phyloP scores from a whole-genome alignment of 2,113 vertebrate species.

The Dicentrarchus labrax region DNA sequence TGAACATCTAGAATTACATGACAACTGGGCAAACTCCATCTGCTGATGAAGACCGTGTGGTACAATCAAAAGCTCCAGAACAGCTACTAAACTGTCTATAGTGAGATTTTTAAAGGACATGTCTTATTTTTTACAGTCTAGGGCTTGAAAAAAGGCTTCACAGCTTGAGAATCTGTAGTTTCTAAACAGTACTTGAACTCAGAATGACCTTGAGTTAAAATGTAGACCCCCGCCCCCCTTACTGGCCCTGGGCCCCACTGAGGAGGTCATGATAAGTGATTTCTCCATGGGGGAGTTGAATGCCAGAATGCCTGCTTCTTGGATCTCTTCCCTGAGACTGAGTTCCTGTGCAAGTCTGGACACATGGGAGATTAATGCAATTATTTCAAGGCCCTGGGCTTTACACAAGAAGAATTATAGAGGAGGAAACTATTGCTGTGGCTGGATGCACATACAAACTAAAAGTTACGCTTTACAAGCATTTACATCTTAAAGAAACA shows the following conservation, averaged over 20 bases:
- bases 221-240: neutral
- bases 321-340: conserved; percentile 26
- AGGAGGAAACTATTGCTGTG: no score
- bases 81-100: neutral
- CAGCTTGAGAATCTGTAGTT: conserved; percentile 1
- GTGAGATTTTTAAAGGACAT: neutral
- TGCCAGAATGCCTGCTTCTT: conserved; percentile 17
- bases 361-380: conserved; percentile 8
- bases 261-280: conserved; percentile 26
- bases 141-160: neutral
- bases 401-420: neutral
- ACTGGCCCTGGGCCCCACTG: neutral
- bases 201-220: conserved; percentile 42
- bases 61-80: neutral
- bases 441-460: neutral
- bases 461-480: neutral
- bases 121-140: neutral
- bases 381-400: neutral
- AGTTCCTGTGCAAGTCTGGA: neutral
- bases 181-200: conserved; percentile 52
- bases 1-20: neutral
- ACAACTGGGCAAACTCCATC: neutral
- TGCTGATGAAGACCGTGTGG: neutral
- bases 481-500: neutral
- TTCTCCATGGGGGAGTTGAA: conserved; percentile 14